These are phyloP conservation scores for Protonemura montana DNA, from an alignment of 2,888 invertebrate genomes.

Conservation along the genomic window DNA sequence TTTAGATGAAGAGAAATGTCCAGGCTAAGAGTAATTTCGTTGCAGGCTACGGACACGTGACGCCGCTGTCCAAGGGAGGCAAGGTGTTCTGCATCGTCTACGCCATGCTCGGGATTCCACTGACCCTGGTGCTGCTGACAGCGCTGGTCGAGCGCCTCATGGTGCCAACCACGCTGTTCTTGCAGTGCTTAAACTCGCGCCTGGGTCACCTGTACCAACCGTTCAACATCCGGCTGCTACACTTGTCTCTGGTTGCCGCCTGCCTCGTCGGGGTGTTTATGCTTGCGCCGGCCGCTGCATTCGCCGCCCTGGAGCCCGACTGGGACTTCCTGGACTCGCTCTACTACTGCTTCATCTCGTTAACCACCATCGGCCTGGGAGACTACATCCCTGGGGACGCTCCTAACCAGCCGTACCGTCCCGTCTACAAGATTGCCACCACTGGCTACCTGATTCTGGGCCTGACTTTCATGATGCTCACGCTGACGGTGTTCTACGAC, in stretches of 20 bases:
- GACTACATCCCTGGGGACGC: slow-evolving; percentile 89
- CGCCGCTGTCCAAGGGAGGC: slow-evolving; percentile 83
- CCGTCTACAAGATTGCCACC: slow-evolving; percentile 82
- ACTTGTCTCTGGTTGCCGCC: slow-evolving; percentile 69
- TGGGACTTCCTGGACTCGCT: slow-evolving; percentile 88
- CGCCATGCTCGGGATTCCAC: slow-evolving; percentile 84
- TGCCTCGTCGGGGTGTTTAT: slow-evolving; percentile 69
- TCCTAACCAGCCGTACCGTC: slow-evolving; percentile 76
- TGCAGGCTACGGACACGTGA: slow-evolving; percentile 88
- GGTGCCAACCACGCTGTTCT: slow-evolving; percentile 74
- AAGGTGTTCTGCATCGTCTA: slow-evolving; percentile 89
- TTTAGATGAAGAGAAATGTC: too few species aligned
- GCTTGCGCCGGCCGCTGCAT: slow-evolving; percentile 77
- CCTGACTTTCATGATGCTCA: slow-evolving; percentile 83
- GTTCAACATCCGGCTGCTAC: slow-evolving; percentile 78
- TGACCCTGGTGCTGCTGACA: slow-evolving; percentile 83
- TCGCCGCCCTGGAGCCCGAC: slow-evolving; percentile 77
- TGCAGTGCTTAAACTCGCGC: slow-evolving; percentile 73
- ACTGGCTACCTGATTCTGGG: slow-evolving; percentile 82
- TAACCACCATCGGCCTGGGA: slow-evolving; percentile 88
- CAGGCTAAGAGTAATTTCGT: slow-evolving; percentile 32
- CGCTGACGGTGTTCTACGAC: slow-evolving; percentile 85
- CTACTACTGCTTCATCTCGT: slow-evolving; percentile 90
- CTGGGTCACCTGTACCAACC: slow-evolving; percentile 77
- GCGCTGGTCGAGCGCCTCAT: slow-evolving; percentile 83